Conservation (phyloP, 2,888 invertebrate genomes). For the Podabrus alpinus region DNA sequence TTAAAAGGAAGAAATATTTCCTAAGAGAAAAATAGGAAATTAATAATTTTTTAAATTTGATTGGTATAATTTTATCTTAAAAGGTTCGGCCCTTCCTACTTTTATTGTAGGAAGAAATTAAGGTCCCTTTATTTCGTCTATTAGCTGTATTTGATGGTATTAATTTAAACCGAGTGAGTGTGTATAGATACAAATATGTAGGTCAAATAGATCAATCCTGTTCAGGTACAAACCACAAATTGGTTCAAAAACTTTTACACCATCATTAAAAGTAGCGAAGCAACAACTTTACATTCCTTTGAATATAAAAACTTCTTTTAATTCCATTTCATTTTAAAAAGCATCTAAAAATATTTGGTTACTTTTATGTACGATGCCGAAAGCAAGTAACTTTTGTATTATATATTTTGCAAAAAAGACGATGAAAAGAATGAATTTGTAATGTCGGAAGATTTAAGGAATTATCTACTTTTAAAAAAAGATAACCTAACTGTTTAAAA, state of each 20-base stretch:
- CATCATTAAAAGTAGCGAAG: not conserved
- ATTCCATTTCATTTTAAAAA: not conserved
- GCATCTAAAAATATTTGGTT: not conserved
- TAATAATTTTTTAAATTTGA: not conserved
- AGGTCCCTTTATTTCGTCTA: not conserved
- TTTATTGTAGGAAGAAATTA: not conserved
- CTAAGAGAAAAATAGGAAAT: not conserved
- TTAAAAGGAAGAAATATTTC: not conserved
- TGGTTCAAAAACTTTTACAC: not conserved
- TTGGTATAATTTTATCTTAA: not conserved
- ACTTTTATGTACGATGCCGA: not conserved
- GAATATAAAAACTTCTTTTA: not conserved
- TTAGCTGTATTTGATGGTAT: not conserved
- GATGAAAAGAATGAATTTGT: not conserved
- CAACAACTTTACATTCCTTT: not conserved
- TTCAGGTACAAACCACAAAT: constrained; percentile 4
- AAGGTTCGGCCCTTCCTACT: not conserved
- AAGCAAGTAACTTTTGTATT: not conserved
- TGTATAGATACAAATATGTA: not conserved
- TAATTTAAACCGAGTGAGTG: not conserved
- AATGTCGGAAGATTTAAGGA: not conserved
- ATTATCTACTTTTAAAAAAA: not conserved
- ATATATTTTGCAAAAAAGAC: too few relatives aligned
- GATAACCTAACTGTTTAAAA: not conserved
- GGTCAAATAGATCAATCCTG: not conserved